phyloP scores from a whole-genome alignment of 2,113 vertebrate genomes.

The Ranitomeya variabilis region DNA sequence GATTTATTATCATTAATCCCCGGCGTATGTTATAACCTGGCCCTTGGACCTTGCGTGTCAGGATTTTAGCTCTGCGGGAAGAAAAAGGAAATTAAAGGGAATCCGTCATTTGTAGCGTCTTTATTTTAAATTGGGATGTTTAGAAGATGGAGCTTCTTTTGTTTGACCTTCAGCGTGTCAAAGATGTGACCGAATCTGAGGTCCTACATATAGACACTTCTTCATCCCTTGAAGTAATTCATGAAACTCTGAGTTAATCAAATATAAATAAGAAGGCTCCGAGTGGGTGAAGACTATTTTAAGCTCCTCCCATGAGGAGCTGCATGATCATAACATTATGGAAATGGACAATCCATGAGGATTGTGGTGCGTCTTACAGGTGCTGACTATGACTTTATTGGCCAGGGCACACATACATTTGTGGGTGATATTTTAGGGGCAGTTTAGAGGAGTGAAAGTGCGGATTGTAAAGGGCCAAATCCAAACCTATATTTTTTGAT shows the following conservation, averaged over 20 bases:
- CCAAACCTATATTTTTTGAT: no score
- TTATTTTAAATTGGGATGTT: background rate
- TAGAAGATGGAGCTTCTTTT: background rate
- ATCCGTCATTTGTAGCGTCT: background rate
- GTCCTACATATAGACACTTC: background rate
- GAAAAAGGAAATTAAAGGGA: background rate
- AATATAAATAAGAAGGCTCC: background rate
- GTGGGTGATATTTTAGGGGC: background rate
- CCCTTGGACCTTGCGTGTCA: background rate
- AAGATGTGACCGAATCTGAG: background rate
- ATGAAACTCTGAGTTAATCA: no score
- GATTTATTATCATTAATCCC: constrained; percentile 29
- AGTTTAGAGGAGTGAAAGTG: background rate
- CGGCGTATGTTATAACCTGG: background rate
- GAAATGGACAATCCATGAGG: no score
- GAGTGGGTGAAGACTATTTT: background rate
- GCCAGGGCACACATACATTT: background rate
- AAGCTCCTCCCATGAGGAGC: background rate
- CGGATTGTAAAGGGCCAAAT: no score
- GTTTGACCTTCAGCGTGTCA: background rate
- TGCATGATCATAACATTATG: no score
- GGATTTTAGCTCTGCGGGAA: background rate
- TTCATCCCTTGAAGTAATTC: background rate
- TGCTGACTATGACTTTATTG: no score
- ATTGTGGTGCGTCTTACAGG: no score